Base-by-base conservation (phyloP, 2,888 invertebrate genomes). In the Charanyca ferruginea region DNA sequence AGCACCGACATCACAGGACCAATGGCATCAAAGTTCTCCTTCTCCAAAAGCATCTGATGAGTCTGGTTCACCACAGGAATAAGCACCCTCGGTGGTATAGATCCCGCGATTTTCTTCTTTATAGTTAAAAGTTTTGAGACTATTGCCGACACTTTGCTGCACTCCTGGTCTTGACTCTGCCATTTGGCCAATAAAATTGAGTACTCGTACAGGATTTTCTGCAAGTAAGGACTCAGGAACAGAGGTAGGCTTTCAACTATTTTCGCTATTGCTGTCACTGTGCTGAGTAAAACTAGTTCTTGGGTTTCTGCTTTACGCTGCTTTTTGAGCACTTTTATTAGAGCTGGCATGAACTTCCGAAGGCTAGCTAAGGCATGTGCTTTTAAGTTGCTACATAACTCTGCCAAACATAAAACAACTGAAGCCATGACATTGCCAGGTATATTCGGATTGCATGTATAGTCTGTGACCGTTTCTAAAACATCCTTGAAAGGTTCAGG, bases 151-250 rank as follows among this genome's bases (percentile, higher is more conserved):
- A 96, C 91, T 87, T 96, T 96, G 53, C 91, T 93, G 49, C 91
- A 92, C 16, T 93, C 92, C 63, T 96, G 96, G 41, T 93, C 93
- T n/a, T 85, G 87, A 22, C 90, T 89, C 71, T 93, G 90, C 95
- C 96, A 96, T 84, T 95, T 96, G 0, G 95, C 94, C 3, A 96
- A 85, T 41, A 98, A 89, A 64, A 96, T 94, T 0, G 97, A 96
- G 45, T 98, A 91, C 78, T 97, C 96, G 9, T 95, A 96, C 1
- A 98, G 87, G 38, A 98, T 95, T 80, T 97, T 97, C 77, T 97
- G 96, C 38, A 99, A 93, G 90, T 98, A 98, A 0, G 98, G 98
- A 71, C 98, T 98, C 74, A 99, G 89, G 89, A 99, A 99, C 44
- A 97, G 94, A 0, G 98, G 97, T 47, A 99, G 89, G 28, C 97